Conservation (phyloP, 2,113 vertebrate genomes). For the Phalacrocorax aristotelis region DNA sequence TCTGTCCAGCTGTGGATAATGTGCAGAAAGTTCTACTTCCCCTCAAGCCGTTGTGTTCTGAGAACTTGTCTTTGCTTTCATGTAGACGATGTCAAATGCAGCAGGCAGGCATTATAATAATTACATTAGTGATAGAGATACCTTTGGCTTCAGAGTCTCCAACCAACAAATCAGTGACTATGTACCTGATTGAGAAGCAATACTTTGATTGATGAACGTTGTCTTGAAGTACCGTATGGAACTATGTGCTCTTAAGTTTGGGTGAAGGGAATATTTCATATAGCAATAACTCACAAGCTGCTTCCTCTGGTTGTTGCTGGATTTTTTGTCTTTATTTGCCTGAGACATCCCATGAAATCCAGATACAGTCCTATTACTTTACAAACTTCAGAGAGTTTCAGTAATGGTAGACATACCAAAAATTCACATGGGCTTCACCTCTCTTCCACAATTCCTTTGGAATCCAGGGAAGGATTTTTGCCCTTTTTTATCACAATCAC, state of each 20-base stretch:
- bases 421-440: neutral
- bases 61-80: conserved; percentile 29
- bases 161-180: neutral
- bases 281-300: neutral
- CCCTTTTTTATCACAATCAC: neutral
- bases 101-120: neutral
- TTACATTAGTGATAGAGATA: neutral
- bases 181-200: neutral
- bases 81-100: neutral
- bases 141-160: neutral
- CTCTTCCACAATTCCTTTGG: neutral
- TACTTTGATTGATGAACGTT: neutral
- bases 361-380: neutral
- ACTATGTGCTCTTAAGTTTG: neutral
- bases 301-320: neutral
- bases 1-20: conserved; percentile 56
- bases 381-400: neutral
- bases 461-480: neutral
- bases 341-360: neutral
- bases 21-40: conserved; percentile 42
- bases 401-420: neutral
- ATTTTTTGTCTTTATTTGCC: neutral
- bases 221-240: neutral
- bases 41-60: neutral
- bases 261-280: neutral